Evolutionary conservation across 2,113 vertebrate species (phyloP).

Genomic region (Falcunculus frontatus): DNA sequence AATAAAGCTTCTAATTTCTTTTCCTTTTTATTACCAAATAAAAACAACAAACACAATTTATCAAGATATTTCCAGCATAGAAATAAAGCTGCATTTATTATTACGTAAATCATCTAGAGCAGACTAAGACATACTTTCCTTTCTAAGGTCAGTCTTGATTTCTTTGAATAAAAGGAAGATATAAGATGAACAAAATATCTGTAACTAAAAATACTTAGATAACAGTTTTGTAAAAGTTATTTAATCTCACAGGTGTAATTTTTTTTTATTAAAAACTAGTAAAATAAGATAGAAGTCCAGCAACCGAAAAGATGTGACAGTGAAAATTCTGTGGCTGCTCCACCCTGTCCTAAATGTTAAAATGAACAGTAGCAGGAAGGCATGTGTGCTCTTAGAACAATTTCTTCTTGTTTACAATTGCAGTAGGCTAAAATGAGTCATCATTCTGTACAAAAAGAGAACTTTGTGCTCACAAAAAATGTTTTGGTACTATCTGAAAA

Average conservation of each 20-base stretch:
- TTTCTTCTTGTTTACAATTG: conserved; percentile 55
- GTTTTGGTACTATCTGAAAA: conserved; percentile 14
- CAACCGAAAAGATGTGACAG: background rate
- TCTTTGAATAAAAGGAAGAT: background rate
- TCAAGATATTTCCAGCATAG: background rate
- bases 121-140: background rate
- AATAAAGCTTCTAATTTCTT: background rate
- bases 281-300: background rate
- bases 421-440: conserved; percentile 49
- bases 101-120: background rate
- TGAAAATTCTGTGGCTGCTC: conserved; percentile 28
- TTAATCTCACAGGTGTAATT: background rate
- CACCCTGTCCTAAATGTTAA: conserved; percentile 25
- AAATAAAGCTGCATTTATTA: background rate
- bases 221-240: background rate
- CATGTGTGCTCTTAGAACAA: conserved; percentile 33
- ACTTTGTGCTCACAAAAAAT: background rate
- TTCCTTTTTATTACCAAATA: background rate
- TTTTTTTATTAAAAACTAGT: background rate
- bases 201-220: background rate
- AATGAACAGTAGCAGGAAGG: conserved; percentile 35
- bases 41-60: background rate
- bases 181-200: background rate
- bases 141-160: background rate
- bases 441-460: background rate